phyloP scores from a whole-genome alignment of 2,888 invertebrate species.

The Microchrysa polita region DNA sequence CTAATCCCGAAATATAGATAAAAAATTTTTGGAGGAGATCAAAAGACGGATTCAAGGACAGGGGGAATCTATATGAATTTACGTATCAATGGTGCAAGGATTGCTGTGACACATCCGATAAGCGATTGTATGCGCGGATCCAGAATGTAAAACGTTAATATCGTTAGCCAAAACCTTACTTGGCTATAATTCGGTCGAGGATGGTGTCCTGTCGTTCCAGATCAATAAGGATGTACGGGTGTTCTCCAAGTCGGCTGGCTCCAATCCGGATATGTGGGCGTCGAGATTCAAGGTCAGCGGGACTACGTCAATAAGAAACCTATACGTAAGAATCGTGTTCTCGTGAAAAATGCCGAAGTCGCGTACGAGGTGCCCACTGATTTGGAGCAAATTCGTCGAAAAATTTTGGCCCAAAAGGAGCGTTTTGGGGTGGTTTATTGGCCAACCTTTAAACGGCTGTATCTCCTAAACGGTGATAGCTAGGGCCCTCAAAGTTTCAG shows the following conservation, averaged over 20 bases:
- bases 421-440: too few species aligned
- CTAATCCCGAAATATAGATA: too few species aligned
- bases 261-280: slow-evolving; percentile 70
- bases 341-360: slow-evolving; percentile 60
- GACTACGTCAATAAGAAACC: slow-evolving; percentile 73
- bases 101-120: slow-evolving; percentile 71
- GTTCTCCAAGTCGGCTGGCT: slow-evolving; percentile 77
- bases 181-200: slow-evolving; percentile 68
- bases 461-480: too few species aligned
- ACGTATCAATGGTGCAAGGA: too few species aligned
- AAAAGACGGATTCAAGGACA: too few species aligned
- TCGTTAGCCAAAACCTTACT: slow-evolving; percentile 71
- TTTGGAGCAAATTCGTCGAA: slow-evolving; percentile 50
- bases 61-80: too few species aligned
- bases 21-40: too few species aligned
- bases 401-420: neutral
- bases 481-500: too few species aligned
- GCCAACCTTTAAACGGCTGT: too few species aligned
- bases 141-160: slow-evolving; percentile 73
- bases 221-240: slow-evolving; percentile 69
- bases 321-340: slow-evolving; percentile 70
- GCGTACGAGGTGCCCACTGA: slow-evolving; percentile 61
- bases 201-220: slow-evolving; percentile 71
- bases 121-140: slow-evolving; percentile 76
- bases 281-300: slow-evolving; percentile 72